Evolutionary conservation across 2,797 vertebrate genomes (phyloP), one percentile per base, ranked within the genome.

Genomic region (Distichodus sexfasciatus): DNA sequence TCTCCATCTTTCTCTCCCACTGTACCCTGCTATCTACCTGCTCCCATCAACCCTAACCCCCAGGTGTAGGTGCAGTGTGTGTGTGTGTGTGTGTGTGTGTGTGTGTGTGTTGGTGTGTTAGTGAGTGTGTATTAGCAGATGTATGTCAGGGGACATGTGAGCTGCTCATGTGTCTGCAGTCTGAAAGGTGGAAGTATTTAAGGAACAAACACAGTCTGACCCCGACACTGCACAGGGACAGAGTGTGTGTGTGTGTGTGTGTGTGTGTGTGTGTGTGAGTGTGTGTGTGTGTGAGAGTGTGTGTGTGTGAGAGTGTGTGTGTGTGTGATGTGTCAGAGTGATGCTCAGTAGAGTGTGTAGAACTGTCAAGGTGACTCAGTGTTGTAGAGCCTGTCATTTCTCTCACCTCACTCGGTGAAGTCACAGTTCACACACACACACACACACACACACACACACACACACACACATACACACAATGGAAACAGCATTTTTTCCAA

Each of bases 41-140:
- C n/a, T n/a, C n/a, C n/a, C n/a, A n/a, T n/a, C n/a, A n/a, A n/a
- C n/a, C n/a, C n/a, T n/a, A n/a, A n/a, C n/a, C n/a, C n/a, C n/a
- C n/a, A n/a, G n/a, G n/a, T n/a, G n/a, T n/a, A n/a, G n/a, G n/a
- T n/a, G n/a, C n/a, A n/a, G 60, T 62, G 60, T 48, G 43, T 48
- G 40, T 48, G 60, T 63, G 43, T 63, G 59, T 63, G 61, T 64
- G 61, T 29, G 63, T 36, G 19, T 54, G 48, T 41, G 63, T 43
- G 63, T 41, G 48, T 21, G 29, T 33, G 28, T 71, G 67, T 66
- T 35, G 59, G 58, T 62, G 61, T 59, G 61, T 9, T 74, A 74
- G 70, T 73, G 82, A 62, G 75, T 78, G 71, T 61, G 76, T 84
- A 63, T 68, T 78, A 85, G 82, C 83, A 83, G 58, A 54, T 66